Evolutionary conservation across 2,113 vertebrate genomes (phyloP).

Genomic region (Tricholaema leucomelas): DNA sequence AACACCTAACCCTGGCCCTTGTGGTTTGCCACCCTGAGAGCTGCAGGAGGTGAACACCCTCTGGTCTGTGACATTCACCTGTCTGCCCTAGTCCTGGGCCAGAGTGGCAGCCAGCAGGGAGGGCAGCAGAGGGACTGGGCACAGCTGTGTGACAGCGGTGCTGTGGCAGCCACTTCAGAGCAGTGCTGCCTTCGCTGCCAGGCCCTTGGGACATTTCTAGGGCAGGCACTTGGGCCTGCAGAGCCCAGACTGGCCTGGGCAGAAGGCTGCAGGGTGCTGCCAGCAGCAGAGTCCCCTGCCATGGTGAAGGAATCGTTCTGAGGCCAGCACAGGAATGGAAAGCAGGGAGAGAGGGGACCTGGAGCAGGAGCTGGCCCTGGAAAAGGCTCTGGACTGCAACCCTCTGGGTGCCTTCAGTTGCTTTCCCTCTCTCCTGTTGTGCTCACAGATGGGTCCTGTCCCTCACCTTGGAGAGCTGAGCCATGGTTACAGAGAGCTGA

Average conservation of each 20-base stretch:
- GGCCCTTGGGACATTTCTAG: background rate
- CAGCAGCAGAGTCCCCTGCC: background rate
- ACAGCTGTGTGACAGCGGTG: background rate
- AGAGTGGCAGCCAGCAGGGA: background rate
- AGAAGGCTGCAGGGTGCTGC: background rate
- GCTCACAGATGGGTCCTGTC: no score
- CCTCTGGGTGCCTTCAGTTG: background rate
- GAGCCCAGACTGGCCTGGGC: background rate
- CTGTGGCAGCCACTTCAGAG: background rate
- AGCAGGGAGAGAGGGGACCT: background rate
- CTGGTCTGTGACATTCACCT: background rate
- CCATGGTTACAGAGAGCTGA: no score
- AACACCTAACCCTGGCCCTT: background rate
- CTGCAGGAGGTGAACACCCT: background rate
- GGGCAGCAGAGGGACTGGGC: background rate
- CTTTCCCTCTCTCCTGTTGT: no score
- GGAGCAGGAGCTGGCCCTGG: background rate
- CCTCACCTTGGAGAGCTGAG: no score
- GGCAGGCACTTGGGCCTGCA: fast-evolving
- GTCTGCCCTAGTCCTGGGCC: background rate
- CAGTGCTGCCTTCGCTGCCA: background rate
- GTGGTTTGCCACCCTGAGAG: background rate
- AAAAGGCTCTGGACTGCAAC: background rate
- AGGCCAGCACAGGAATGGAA: background rate
- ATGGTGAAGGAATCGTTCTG: no score